Evolutionary conservation across 2,113 vertebrate genomes (phyloP), one percentile per base, ranked within the genome.

Genomic region (Isurus oxyrinchus): DNA sequence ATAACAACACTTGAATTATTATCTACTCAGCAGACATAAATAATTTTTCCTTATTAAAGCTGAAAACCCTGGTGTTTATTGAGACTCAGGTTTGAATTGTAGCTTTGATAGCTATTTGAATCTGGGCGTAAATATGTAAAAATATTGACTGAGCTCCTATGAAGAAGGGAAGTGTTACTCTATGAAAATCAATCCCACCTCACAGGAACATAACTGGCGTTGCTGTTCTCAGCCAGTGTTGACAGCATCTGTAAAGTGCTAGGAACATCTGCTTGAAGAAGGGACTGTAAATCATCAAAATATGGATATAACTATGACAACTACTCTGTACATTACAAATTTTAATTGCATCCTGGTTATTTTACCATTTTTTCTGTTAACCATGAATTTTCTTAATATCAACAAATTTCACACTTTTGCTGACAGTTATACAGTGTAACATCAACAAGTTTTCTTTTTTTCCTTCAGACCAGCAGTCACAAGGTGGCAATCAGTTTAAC

Each of bases 381-480:
- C 25, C 19, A 21, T 59, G 27, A 13, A 4, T 35, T 59, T 94
- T 93, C 5, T 7, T n/a, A 10, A 90, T 59, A 10, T 31, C 55
- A 57, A 90, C 31, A 27, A 61, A 25, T 93, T n/a, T 61, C 57
- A 59, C 57, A 93, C 31, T 2, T 76, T 40, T 55, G 49, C 53
- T 40, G 16, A 25, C n/a, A 25, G 16, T 21, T 25, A 8, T 44
- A 67, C 21, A 94, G 5, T 94, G 40, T 94, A 67, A 69, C 27
- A 69, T 94, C 40, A 95, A 1, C 94, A 95, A 53, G 10, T 35
- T 95, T 95, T 72, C 44, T 95, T 95, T 16, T 95, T 95, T 72
- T 55, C 35, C 23, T 72, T 53, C 25, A 95, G 94, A 67, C 67
- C 94, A 72, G 49, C 94, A 16, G 23, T 53, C 49, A 31, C 49